Evolutionary conservation across 2,797 vertebrate genomes (phyloP).

Genomic region (Channa striata): DNA sequence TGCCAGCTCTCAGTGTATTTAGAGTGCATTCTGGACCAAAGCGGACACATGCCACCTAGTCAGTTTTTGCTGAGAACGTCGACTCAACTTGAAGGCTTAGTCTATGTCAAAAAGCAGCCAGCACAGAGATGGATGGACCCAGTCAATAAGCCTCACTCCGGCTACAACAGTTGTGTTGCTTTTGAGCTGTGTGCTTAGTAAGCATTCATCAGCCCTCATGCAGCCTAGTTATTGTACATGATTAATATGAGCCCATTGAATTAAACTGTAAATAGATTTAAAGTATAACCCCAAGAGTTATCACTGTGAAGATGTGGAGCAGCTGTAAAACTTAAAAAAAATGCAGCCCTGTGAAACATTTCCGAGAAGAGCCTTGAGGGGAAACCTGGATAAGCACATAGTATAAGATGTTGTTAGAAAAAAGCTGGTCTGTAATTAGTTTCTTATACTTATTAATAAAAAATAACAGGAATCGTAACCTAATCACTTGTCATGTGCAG

Average conservation of each 20-base stretch:
- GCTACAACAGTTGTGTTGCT: conserved; percentile 1
- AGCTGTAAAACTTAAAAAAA: background rate
- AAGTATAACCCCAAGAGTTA: background rate
- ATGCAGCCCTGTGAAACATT: background rate
- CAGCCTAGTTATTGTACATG: background rate
- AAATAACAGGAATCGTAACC: background rate
- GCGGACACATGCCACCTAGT: conserved; percentile 11
- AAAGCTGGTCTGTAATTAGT: background rate
- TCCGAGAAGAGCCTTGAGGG: background rate
- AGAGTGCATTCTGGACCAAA: conserved; percentile 20
- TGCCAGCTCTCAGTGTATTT: conserved; percentile 25
- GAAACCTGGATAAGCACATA: background rate
- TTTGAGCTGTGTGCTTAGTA: background rate
- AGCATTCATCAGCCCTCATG: background rate
- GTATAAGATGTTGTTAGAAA: background rate
- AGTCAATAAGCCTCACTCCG: conserved; percentile 2
- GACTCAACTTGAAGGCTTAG: background rate
- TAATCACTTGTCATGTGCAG: background rate
- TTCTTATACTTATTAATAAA: conserved; percentile 5
- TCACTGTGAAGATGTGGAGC: background rate
- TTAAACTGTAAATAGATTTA: background rate
- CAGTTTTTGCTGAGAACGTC: conserved; percentile 19
- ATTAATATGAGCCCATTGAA: background rate
- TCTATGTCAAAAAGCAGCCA: background rate
- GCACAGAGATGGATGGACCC: background rate